Conservation (phyloP, 2,888 invertebrate genomes). For the Flexamia atlantica region DNA sequence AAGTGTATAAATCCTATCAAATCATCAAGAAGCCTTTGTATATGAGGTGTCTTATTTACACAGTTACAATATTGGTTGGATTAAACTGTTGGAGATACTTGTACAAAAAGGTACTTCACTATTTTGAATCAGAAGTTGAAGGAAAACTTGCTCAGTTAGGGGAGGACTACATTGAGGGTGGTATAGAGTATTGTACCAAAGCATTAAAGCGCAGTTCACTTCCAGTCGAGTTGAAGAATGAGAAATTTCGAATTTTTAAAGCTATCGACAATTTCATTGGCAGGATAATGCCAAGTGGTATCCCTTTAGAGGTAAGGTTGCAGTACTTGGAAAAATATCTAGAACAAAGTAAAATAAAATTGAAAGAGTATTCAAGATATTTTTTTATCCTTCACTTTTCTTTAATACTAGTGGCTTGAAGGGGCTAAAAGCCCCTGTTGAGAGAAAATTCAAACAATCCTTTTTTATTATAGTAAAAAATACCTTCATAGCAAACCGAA, state of each 20-base stretch:
- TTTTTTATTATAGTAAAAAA: too few relatives aligned
- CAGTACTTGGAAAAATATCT: neutral
- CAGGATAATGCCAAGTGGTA: neutral
- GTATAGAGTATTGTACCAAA: conserved; percentile 87
- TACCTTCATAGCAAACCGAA: too few relatives aligned
- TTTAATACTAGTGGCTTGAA: too few relatives aligned
- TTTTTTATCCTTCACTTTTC: neutral
- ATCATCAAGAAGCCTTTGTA: neutral
- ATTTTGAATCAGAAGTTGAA: conserved; percentile 82
- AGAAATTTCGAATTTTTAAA: neutral
- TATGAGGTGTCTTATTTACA: conserved; percentile 77
- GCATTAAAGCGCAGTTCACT: conserved; percentile 79
- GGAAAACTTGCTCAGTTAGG: conserved; percentile 79
- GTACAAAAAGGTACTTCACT: conserved; percentile 81
- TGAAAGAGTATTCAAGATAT: neutral
- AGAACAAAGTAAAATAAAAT: neutral
- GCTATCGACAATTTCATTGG: neutral
- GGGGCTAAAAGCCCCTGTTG: too few relatives aligned
- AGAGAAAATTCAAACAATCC: too few relatives aligned
- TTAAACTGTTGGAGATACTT: conserved; percentile 80
- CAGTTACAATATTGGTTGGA: conserved; percentile 78
- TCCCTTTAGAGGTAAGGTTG: neutral
- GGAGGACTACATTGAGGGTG: conserved; percentile 83
- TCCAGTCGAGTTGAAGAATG: neutral
- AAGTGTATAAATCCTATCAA: neutral